Conservation (phyloP, 1,140 invertebrate species). For the Bombyx mandarina region DNA sequence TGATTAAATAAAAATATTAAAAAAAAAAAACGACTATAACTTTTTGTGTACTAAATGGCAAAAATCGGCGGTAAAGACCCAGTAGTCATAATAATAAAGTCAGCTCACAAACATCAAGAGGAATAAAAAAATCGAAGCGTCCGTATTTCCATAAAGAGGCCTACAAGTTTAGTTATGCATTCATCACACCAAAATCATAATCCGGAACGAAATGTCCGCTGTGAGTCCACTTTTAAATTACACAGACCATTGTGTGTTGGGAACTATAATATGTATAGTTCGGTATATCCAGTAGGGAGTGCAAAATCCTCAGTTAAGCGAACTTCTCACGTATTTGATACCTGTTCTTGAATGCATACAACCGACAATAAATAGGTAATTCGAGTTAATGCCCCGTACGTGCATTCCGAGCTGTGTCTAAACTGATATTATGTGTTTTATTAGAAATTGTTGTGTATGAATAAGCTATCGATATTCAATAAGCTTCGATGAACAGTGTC, state of each 20-base stretch:
- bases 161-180: neutral
- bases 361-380: neutral
- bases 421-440: neutral
- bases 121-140: too few relatives aligned
- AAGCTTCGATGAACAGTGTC: too few relatives aligned
- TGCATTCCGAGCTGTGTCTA: slow-evolving; percentile 2
- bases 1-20: too few relatives aligned
- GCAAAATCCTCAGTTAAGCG: slow-evolving; percentile 21
- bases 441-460: too few relatives aligned
- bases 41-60: too few relatives aligned
- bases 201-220: slow-evolving; percentile 9
- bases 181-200: slow-evolving; percentile 5
- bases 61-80: too few relatives aligned
- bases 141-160: too few relatives aligned
- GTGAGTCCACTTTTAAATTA: too few relatives aligned
- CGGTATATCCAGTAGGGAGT: slow-evolving; percentile 3
- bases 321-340: slow-evolving; percentile 23
- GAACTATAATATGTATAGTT: slow-evolving; percentile 7
- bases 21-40: too few relatives aligned
- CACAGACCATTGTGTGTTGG: slow-evolving; percentile 22
- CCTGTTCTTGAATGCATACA: slow-evolving; percentile 12
- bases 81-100: too few relatives aligned
- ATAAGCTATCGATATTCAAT: too few relatives aligned
- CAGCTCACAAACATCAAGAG: too few relatives aligned
- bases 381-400: neutral